These are phyloP conservation scores for Gallinago solitaria DNA, from an alignment of 2,797 vertebrate genomes.

Conservation along the genomic window DNA sequence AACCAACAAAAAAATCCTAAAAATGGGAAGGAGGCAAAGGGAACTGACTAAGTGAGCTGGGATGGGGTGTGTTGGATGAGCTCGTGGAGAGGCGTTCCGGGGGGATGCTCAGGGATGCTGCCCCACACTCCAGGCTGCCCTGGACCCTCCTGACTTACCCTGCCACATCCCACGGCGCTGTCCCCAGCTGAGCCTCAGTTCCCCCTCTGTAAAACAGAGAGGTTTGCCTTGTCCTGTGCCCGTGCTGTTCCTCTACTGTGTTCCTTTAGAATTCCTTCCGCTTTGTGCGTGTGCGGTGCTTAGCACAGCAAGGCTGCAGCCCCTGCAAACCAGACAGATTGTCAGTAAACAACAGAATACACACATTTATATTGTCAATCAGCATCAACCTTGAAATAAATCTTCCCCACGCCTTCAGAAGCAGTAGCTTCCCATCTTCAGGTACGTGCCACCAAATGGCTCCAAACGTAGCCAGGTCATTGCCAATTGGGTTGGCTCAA, in stretches of 20 bases:
- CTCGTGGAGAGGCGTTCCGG: neutral
- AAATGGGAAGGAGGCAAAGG: neutral
- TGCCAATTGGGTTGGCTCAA: neutral
- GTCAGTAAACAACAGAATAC: no score
- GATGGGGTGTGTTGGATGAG: neutral
- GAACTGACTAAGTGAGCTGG: neutral
- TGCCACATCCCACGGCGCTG: fast-evolving
- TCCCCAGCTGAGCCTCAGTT: neutral
- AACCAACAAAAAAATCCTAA: neutral
- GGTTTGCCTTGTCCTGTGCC: no score
- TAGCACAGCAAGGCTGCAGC: no score
- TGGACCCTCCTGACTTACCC: neutral
- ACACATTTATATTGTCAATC: neutral
- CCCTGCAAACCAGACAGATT: no score
- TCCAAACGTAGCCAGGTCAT: neutral
- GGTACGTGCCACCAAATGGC: neutral
- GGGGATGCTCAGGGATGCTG: neutral
- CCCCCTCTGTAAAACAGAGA: no score
- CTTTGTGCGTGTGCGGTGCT: no score
- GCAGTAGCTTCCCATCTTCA: neutral
- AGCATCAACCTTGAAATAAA: neutral
- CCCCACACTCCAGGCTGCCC: neutral
- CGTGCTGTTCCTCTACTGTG: no score
- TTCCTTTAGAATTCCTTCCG: no score
- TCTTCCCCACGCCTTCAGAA: neutral